These are phyloP conservation scores for Geotrupes spiniger DNA, from an alignment of 2,888 invertebrate genomes.

Conservation along the genomic window DNA sequence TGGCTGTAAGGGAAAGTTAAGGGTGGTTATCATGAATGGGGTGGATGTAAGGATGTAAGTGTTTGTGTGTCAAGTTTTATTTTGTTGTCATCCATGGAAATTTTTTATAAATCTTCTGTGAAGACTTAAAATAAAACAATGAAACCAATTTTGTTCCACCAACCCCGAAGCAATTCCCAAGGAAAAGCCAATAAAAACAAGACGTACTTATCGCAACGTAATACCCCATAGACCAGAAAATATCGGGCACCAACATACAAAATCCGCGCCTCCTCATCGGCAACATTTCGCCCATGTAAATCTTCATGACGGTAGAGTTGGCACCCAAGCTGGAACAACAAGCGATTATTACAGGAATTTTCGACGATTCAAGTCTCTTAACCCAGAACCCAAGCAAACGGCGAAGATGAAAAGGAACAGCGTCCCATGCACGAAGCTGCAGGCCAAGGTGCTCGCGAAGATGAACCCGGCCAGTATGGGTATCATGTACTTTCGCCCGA, in stretches of 20 bases:
- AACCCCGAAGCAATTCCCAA: too few species aligned
- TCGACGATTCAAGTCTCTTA: too few species aligned
- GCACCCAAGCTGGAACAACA: constrained; percentile 42
- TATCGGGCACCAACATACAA: constrained; percentile 43
- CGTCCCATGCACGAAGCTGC: constrained; percentile 47
- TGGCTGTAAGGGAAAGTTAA: constrained; percentile 6
- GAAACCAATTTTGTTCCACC: too few species aligned
- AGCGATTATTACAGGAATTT: too few species aligned
- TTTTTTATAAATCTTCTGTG: too few species aligned
- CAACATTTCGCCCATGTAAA: constrained; percentile 49
- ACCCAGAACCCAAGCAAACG: constrained; percentile 50
- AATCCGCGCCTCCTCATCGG: constrained; percentile 45
- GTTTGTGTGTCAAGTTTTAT: too few species aligned
- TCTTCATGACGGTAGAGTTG: constrained; percentile 41
- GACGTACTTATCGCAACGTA: constrained; percentile 38
- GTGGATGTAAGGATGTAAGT: too few species aligned
- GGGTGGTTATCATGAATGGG: too few species aligned
- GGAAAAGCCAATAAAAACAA: constrained; percentile 3
- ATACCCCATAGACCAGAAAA: constrained; percentile 46
- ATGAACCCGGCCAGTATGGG: constrained; percentile 43
- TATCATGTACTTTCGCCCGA: constrained; percentile 46
- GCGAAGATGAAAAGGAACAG: constrained; percentile 43
- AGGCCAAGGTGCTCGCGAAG: constrained; percentile 44
- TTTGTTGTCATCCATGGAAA: too few species aligned
- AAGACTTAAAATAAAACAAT: too few species aligned